These are phyloP conservation scores for Drosophila putrida DNA, from an alignment of 2,888 invertebrate species.

Conservation along the genomic window DNA sequence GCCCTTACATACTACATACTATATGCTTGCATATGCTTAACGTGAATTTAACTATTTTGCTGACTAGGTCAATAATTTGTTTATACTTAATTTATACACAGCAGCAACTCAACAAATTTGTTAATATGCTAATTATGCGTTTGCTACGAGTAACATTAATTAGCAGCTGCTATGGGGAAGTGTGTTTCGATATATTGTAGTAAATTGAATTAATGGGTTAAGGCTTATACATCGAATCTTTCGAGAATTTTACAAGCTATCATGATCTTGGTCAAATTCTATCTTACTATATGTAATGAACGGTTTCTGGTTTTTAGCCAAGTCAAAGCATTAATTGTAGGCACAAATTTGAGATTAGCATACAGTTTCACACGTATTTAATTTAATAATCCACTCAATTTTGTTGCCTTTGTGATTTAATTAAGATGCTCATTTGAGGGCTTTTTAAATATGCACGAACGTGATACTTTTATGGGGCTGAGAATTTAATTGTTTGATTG, in stretches of 20 bases:
- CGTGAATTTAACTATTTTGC: slow-evolving; percentile 15
- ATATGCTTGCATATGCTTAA: slow-evolving; percentile 20
- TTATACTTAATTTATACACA: slow-evolving; percentile 38
- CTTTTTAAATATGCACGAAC: slow-evolving; percentile 33
- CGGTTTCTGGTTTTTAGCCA: slow-evolving; percentile 3
- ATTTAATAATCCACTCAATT: slow-evolving; percentile 37
- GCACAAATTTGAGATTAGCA: slow-evolving; percentile 21
- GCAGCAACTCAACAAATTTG: slow-evolving; percentile 12
- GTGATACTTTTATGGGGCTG: slow-evolving; percentile 24
- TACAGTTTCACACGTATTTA: slow-evolving; percentile 48
- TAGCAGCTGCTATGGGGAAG: slow-evolving; percentile 37
- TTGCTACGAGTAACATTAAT: slow-evolving; percentile 32
- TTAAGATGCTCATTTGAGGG: slow-evolving; percentile 54
- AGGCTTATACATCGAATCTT: not conserved
- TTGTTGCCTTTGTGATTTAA: slow-evolving; percentile 37
- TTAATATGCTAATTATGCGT: slow-evolving; percentile 43
- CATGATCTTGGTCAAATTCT: not conserved
- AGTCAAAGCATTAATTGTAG: slow-evolving; percentile 10
- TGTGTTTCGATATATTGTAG: not conserved
- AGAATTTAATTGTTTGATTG: slow-evolving; percentile 31
- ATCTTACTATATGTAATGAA: not conserved
- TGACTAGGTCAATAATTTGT: slow-evolving; percentile 52
- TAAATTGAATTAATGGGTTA: slow-evolving; percentile 2
- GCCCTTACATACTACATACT: slow-evolving; percentile 13
- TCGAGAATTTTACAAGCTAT: not conserved